phyloP scores from a whole-genome alignment of 64 coral and sea anemone species.

The Montipora capricornis region DNA sequence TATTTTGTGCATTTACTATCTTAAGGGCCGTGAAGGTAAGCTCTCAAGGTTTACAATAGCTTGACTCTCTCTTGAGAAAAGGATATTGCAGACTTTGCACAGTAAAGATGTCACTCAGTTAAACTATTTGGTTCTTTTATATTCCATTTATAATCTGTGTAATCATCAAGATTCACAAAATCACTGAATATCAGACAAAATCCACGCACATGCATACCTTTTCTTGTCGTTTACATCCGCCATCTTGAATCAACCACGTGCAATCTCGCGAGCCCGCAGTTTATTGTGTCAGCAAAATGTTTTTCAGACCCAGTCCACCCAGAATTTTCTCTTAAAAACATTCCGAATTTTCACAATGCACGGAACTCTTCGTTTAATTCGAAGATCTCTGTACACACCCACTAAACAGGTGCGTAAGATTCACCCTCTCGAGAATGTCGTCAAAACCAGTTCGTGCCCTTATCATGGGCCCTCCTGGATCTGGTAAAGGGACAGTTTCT shows the following conservation, averaged over 20 bases:
- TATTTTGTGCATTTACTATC: too few species aligned
- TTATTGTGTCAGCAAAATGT: conserved; percentile 40
- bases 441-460: conserved; percentile 78
- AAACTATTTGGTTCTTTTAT: background rate
- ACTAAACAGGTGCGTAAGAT: conserved; percentile 28
- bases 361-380: conserved; percentile 32
- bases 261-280: conserved; percentile 51
- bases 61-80: too few species aligned
- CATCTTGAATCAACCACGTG: conserved; percentile 78
- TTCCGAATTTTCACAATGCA: background rate
- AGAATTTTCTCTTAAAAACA: background rate
- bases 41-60: too few species aligned
- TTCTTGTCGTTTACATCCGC: conserved; percentile 27
- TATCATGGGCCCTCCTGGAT: conserved; percentile 95
- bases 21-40: too few species aligned
- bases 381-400: background rate
- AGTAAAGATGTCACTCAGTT: too few species aligned
- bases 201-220: background rate
- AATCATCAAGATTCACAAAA: background rate
- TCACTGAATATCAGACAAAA: background rate
- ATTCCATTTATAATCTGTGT: too few species aligned
- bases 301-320: conserved; percentile 6
- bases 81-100: too few species aligned
- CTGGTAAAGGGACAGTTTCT: conserved; percentile 97
- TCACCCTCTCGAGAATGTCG: conserved; percentile 32